Base-by-base conservation (phyloP, 2,113 vertebrate genomes). In the Silurus meridionalis region DNA sequence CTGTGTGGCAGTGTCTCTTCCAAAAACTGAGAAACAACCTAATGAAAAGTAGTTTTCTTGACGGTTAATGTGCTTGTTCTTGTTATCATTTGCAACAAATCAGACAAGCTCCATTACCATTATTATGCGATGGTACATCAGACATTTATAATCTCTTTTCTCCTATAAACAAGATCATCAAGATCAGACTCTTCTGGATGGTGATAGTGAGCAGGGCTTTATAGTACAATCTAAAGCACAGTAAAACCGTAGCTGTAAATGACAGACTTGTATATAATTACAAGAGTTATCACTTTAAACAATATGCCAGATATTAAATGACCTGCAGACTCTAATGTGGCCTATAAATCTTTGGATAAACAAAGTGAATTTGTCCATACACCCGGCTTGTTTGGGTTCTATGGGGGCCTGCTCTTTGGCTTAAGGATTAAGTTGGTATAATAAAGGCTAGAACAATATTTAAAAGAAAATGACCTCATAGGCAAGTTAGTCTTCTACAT, bases 1-100 rank as follows among this genome's bases (percentile, higher is more conserved):
- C 9, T 67, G 14, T 82, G 52, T 83, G 86, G 60, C 86, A 87
- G 50, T 78, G 86, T 83, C 86, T 67, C 25, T 77, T 58, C 52
- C 80, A 23, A 13, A 78, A 82, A 75, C 13, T 23, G n/a, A 75
- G 52, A 67, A 48, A 25, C 17, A 2, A 15, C 28, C 15, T 28
- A 28, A 67, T 67, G 10, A 69, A 82, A 64, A 69, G 5, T 83
- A 71, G 17, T 61, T 81, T 13, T 37, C 37, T 37, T 37, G 37
- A 37, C 2, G 37, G 37, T 37, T 37, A 37, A 2, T 11, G 52
- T 53, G 8, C n/a, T 58, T 25, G 14, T 28, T 79, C 2, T 58
- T 58, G 37, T 37, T 58, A 28, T 55, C 48, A 2, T 5, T 52
- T 53, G n/a, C 9, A 75, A n/a, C 21, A 10, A 75, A 53, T 52